A percentile compares a stretch with the other conserved stretches of the same genome.
These are phyloP conservation scores for Marronus borbonicus DNA, from an alignment of 2,888 invertebrate genomes.

Conservation along the genomic window DNA sequence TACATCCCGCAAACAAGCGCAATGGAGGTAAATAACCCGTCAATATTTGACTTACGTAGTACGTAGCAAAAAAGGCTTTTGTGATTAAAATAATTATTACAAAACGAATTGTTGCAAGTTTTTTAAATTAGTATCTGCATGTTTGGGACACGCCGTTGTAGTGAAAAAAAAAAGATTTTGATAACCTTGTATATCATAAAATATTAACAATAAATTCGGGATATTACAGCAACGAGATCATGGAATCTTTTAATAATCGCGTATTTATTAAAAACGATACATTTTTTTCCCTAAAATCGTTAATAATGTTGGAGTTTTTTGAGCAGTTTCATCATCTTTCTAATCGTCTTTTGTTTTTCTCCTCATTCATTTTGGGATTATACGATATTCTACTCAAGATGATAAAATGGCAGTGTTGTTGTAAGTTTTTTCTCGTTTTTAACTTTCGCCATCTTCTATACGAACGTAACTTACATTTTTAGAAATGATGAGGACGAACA, in stretches of 20 bases:
- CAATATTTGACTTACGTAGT: too few relatives aligned
- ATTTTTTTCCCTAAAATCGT: constrained; percentile 44
- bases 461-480: neutral
- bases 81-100: too few relatives aligned
- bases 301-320: constrained; percentile 55
- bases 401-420: constrained; percentile 66
- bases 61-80: too few relatives aligned
- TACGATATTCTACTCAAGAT: constrained; percentile 58
- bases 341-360: constrained; percentile 52
- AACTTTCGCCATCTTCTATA: neutral
- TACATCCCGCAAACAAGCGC: too few relatives aligned
- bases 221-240: constrained; percentile 64
- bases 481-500: too few relatives aligned
- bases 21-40: too few relatives aligned
- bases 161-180: constrained; percentile 15
- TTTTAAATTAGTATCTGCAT: neutral
- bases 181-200: constrained; percentile 30
- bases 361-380: constrained; percentile 1
- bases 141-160: neutral
- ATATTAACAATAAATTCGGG: constrained; percentile 50
- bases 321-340: constrained; percentile 57
- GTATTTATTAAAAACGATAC: constrained; percentile 39
- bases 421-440: constrained; percentile 39
- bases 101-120: too few relatives aligned
- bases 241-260: constrained; percentile 52